Evolutionary conservation across 2,888 invertebrate genomes (phyloP), one percentile per base, ranked within the genome.

Genomic region (Microctonus aethiopoides): DNA sequence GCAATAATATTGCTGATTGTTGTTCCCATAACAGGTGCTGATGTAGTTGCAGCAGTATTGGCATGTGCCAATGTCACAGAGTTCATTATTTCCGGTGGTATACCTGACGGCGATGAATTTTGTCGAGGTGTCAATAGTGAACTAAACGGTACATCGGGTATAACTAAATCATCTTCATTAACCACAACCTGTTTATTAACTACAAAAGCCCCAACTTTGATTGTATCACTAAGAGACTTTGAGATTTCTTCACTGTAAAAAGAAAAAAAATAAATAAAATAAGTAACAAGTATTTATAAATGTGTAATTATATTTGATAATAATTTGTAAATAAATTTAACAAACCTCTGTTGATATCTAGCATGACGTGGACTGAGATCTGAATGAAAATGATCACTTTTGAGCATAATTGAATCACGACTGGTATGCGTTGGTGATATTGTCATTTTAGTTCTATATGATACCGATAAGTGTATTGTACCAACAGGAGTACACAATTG

Each of bases 391-490:
- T 97, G 96, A 87, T 97, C 95, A 83, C 95, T 96, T 84, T 97
- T 96, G 24, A 97, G 89, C 92, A 96, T 94, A 41, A 95, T 93
- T 6, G 91, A 91, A 76, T 92, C 91, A 77, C 90, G 91, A 62
- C 90, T 90, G 52, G 90, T 89, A 69, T 92, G 91, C 62, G 94
- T 93, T 0, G 96, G 95, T 20, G 96, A 92, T 77, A 97, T 93
- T 2, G 96, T 93, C 92, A 98, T 93, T 87, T 96, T 95, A 0
- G 96, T 97, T 76, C 97, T 91, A 85, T 96, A 97, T 7, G 93
- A 91, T 10, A 97, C 93, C 26, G 93, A 92, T 82, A 97, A 90
- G 69, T 91, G 90, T 67, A 98, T 88, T 2, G 93, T 94, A 7
- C 98, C 98, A 72, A 94, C 91, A 0, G 96, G 95, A 13, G 96